Evolutionary conservation across 2,888 invertebrate species (phyloP), one percentile per base, ranked within the genome.

Genomic region (Eurytoma californica): DNA sequence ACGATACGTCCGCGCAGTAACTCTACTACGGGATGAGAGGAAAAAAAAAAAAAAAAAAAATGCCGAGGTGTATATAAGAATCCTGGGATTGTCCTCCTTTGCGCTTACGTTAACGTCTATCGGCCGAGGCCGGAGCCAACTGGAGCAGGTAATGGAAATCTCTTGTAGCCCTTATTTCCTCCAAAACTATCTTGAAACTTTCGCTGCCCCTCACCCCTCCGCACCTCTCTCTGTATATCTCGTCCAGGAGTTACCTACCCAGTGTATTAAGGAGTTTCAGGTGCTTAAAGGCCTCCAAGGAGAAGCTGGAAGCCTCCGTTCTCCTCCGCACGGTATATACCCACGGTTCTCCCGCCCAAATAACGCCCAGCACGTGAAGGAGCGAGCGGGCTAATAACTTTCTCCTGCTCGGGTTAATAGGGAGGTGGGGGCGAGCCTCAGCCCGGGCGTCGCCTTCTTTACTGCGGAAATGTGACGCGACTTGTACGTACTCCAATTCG

Each of bases 91-190:
- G 74, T 70, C 68, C 28, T 60, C 47, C 13, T n/a, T 39, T 9
- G 5, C 47, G 5, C 51, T 49, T 4, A 12, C 30, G 70, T 20
- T 28, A 30, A 39, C 57, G 57, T 55, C 70, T 57, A 65, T 63
- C 55, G 66, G 30, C 14, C 57, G 4, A 18, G 53, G 53, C 28
- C 20, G 65, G 16, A 61, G 60, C 51, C 72, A 80, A 81, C 77
- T 82, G 78, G 78, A 79, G 63, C 77, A 82, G 83, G 82, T 85
- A 85, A 86, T 84, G 84, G 83, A 84, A 86, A 84, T 85, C 83
- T 84, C 84, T 83, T 85, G 83, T 83, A 84, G 77, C 82, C 78
- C 80, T 84, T 82, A 82, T 83, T 84, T 83, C 80, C 75, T 74
- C 65, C 47, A 49, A 70, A 81, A 81, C 81, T 81, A 79, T 81